These are phyloP conservation scores for Agapetus fuscipes DNA, from an alignment of 2,888 invertebrate genomes.

Conservation along the genomic window DNA sequence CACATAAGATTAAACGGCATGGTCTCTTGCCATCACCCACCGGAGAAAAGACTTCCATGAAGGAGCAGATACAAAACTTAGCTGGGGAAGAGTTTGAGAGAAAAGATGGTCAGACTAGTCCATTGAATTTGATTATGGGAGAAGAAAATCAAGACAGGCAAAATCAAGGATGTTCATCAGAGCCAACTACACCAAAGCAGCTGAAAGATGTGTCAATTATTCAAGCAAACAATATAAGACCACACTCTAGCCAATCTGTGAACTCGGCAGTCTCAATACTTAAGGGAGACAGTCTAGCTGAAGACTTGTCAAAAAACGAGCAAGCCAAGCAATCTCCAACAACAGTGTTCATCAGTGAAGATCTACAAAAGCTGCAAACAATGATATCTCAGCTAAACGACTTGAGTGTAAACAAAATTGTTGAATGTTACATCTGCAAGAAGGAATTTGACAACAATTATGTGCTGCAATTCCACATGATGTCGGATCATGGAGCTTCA, in stretches of 20 bases:
- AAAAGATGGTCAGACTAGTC: constrained; percentile 59
- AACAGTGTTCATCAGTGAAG: constrained; percentile 65
- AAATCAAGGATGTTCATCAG: constrained; percentile 3
- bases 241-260: constrained; percentile 23
- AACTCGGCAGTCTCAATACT: constrained; percentile 26
- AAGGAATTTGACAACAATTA: constrained; percentile 64
- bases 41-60: constrained; percentile 29
- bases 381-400: constrained; percentile 87
- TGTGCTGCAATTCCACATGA: constrained; percentile 58
- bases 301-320: constrained; percentile 23
- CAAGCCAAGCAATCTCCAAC: constrained; percentile 16
- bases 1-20: constrained; percentile 90
- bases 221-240: constrained; percentile 46
- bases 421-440: constrained; percentile 58
- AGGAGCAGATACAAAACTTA: constrained; percentile 19
- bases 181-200: constrained; percentile 25
- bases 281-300: constrained; percentile 28
- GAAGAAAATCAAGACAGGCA: constrained; percentile 25
- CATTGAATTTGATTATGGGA: constrained; percentile 64
- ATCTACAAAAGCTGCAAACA: constrained; percentile 78
- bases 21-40: constrained; percentile 53
- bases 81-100: constrained; percentile 23
- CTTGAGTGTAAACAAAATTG: constrained; percentile 50
- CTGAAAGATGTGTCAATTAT: constrained; percentile 40
- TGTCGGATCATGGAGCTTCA: constrained; percentile 54